phyloP scores from a whole-genome alignment of 2,113 vertebrate species.

The Petromus typicus region DNA sequence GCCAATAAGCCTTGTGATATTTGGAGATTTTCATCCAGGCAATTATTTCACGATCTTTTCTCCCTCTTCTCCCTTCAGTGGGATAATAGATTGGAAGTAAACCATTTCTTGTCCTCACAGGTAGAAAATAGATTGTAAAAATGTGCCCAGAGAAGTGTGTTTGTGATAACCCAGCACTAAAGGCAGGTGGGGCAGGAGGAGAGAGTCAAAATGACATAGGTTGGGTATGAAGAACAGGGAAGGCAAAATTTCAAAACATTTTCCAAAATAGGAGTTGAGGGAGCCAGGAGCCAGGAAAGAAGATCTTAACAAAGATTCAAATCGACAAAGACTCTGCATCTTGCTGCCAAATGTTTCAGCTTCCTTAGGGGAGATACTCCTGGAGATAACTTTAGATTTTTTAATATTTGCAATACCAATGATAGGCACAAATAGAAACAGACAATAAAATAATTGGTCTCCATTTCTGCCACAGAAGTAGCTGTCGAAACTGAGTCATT shows the following conservation, averaged over 20 bases:
- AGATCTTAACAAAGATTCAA: background rate
- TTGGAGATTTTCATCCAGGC: background rate
- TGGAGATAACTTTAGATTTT: background rate
- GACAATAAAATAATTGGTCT: background rate
- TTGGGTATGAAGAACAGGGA: background rate
- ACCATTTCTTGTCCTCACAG: background rate
- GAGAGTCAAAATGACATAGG: background rate
- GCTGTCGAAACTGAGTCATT: background rate
- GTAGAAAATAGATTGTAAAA: background rate
- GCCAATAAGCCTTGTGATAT: background rate
- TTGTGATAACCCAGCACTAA: background rate
- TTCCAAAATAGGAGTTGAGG: background rate
- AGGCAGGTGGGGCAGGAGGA: background rate
- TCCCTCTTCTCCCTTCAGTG: background rate
- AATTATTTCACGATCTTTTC: conserved; percentile 12
- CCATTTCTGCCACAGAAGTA: background rate
- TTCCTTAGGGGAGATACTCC: background rate
- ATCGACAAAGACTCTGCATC: background rate
- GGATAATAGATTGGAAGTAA: background rate
- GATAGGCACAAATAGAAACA: background rate
- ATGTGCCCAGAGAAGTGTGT: background rate
- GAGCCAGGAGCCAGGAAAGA: background rate
- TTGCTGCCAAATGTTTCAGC: background rate
- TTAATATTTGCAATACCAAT: background rate
- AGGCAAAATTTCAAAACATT: background rate